phyloP scores from a whole-genome alignment of 2,797 vertebrate species.

The Carduelis carduelis region DNA sequence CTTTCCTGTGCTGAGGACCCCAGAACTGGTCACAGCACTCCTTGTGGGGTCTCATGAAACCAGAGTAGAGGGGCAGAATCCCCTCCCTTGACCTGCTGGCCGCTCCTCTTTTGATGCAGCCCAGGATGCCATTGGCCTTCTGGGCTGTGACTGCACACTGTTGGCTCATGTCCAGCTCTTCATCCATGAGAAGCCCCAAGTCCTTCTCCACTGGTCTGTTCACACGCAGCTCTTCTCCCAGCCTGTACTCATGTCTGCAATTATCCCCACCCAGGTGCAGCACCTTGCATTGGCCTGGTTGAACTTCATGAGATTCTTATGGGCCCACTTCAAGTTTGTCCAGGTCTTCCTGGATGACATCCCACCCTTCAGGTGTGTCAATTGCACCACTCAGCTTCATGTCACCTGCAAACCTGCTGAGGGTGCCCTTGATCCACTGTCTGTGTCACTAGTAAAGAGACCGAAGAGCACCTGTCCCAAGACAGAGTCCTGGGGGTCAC shows the following conservation, averaged over 20 bases:
- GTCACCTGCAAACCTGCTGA: neutral
- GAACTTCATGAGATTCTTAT: neutral
- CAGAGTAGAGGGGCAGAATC: neutral
- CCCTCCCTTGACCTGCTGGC: neutral
- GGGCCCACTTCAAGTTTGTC: neutral
- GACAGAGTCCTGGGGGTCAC: neutral
- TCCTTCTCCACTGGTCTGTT: neutral
- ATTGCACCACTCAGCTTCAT: fast-evolving
- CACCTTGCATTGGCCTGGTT: neutral
- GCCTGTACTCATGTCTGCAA: neutral
- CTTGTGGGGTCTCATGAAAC: neutral
- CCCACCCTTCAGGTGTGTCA: neutral
- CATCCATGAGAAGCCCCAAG: neutral
- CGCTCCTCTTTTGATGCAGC: neutral
- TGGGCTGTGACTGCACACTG: fast-evolving
- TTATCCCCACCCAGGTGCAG: neutral
- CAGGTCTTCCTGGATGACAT: neutral
- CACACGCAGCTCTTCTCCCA: neutral
- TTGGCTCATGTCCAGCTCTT: neutral
- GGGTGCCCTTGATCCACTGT: neutral
- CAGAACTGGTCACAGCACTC: neutral
- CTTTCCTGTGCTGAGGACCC: neutral
- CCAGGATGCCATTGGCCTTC: neutral
- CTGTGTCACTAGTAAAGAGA: neutral
- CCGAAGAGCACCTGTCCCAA: fast-evolving